Evolutionary conservation across 2,797 vertebrate species (phyloP).

Genomic region (Alca torda): DNA sequence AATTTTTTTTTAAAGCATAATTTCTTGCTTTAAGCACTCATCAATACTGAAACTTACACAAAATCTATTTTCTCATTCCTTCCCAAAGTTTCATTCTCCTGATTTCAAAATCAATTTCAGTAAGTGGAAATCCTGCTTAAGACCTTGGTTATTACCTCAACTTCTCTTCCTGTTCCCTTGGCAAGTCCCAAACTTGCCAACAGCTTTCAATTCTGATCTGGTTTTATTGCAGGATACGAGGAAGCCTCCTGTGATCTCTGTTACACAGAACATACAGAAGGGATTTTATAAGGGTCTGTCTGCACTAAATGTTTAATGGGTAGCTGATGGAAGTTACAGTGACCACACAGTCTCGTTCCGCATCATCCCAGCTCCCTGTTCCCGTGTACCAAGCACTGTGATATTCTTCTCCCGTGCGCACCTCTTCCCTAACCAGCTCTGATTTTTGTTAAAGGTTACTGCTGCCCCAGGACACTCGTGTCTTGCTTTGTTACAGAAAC

Average conservation of each 20-base stretch:
- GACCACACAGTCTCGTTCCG: neutral
- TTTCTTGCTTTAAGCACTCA: neutral
- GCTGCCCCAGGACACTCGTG: neutral
- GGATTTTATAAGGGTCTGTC: neutral
- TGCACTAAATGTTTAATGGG: neutral
- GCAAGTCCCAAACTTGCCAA: neutral
- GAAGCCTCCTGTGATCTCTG: neutral
- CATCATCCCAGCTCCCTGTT: no score
- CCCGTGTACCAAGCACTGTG: rapidly evolving
- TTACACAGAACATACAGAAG: neutral
- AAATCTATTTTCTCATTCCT: neutral
- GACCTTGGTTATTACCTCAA: neutral
- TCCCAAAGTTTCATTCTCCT: neutral
- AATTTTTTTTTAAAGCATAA: neutral
- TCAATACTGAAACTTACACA: neutral
- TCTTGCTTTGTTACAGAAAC: neutral
- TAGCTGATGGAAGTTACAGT: neutral
- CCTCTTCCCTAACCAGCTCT: neutral
- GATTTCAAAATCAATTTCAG: neutral
- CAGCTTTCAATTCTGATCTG: neutral
- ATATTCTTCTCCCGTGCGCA: neutral
- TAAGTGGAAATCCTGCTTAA: neutral
- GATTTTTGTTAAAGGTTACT: neutral
- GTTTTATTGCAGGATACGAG: neutral
- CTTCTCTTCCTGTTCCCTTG: neutral